Conservation (phyloP, 1,140 invertebrate genomes). For the Caenorhabditis inopinata region DNA sequence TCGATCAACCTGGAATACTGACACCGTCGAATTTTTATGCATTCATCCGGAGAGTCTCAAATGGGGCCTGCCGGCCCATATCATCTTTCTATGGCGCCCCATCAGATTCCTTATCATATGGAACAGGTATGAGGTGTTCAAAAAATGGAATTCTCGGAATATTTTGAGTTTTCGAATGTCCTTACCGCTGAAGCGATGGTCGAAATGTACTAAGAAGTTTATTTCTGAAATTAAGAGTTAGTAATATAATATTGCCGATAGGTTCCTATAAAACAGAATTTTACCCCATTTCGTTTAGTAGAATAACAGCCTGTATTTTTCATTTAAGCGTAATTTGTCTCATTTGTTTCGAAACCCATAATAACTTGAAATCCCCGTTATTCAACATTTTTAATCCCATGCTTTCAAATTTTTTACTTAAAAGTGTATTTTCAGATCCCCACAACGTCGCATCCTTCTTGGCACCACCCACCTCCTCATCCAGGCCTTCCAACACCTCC, state of each 20-base stretch:
- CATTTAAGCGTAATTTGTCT: no score
- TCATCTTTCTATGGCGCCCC: background rate
- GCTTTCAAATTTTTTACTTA: background rate
- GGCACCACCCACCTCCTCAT: background rate
- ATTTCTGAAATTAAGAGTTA: no score
- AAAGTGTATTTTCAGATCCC: background rate
- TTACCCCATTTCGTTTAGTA: no score
- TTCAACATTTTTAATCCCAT: no score
- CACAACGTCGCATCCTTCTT: background rate
- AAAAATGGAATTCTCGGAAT: no score
- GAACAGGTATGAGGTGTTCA: background rate
- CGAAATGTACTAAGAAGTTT: no score
- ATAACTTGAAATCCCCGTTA: background rate
- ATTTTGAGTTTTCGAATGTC: no score
- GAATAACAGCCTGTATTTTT: no score
- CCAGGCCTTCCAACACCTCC: constrained; percentile 4
- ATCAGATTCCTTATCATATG: background rate
- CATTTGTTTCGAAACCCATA: no score
- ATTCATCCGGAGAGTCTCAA: background rate
- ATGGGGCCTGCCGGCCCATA: background rate
- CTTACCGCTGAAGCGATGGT: no score
- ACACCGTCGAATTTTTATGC: background rate
- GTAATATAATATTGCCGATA: no score
- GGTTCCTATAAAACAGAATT: no score
- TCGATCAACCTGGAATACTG: background rate